Base-by-base conservation (phyloP, 2,888 invertebrate genomes). In the Ptychoptera albimana region DNA sequence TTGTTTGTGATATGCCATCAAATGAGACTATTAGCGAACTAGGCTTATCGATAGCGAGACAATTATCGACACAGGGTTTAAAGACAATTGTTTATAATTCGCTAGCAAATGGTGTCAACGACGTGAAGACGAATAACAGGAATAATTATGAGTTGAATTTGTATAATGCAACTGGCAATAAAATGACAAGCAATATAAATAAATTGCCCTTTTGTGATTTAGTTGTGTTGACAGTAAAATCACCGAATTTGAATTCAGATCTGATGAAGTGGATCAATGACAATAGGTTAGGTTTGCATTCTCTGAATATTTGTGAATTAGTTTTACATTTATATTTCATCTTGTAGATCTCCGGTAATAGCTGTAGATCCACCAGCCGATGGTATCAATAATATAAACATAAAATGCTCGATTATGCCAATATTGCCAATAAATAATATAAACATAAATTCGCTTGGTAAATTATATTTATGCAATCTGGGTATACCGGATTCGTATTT, bases 401-500 rank as follows among this genome's bases (percentile, higher is more conserved):
- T 72, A 38, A 82, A 82, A 62, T 82, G 78, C 64, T 79, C 80
- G 37, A 65, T 86, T 49, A 65, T 80, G 49, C 77, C 82, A 41
- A 77, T 75, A 39, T 66, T 86, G 56, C 86, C 86, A 35, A 66
- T 84, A 40, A 71, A 70, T 53, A 75, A 76, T 60, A 69, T 72
- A 46, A 60, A 67, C 56, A 23, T 55, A 47, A 67, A 66, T 50
- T 75, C 58, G 51, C 65, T 76, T 57, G 81, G 84, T 41, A 80
- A 81, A 63, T 68, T 88, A 53, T 88, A 86, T 69, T 73, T 91
- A 51, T 86, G 85, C 61, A 85, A 89, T 69, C 71, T 89, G 57
- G 84, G 83, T 52, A 74, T 89, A 57, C 89, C 92, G 29, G 69
- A 74, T 51, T 75, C 75, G 60, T 73, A 88, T 54, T 88, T 82